A percentile compares a stretch with the other conserved stretches of the same genome.
Conservation (phyloP, 1,140 invertebrate genomes). For the Ylistrum balloti region DNA sequence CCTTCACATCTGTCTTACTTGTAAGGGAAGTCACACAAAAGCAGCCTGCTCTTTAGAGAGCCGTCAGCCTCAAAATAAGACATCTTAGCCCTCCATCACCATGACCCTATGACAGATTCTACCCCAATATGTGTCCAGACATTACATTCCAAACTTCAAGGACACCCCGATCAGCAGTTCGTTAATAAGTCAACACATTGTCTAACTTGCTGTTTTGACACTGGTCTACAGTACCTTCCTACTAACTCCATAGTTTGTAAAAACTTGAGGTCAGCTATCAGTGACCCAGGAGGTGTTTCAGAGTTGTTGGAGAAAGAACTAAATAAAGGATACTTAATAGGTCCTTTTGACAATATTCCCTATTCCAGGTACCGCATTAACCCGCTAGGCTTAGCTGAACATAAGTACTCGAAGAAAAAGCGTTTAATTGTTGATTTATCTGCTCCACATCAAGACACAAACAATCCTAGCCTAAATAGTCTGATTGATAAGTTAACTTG, state of each 20-base stretch:
- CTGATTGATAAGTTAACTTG: too few relatives aligned
- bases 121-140: conserved; percentile 31
- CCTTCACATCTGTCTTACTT: neutral
- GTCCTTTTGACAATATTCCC: conserved; percentile 49
- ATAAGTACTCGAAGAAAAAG: too few relatives aligned
- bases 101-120: neutral
- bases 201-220: conserved; percentile 50
- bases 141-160: conserved; percentile 51
- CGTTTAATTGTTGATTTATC: too few relatives aligned
- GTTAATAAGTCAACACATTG: neutral
- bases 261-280: conserved; percentile 35
- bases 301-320: too few relatives aligned
- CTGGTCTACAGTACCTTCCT: conserved; percentile 43
- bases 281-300: conserved; percentile 47
- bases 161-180: too few relatives aligned
- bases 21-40: neutral
- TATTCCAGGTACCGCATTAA: too few relatives aligned
- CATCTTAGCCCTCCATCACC: too few relatives aligned
- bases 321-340: conserved; percentile 57
- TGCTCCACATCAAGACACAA: conserved; percentile 35
- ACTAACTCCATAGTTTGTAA: conserved; percentile 47
- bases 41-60: too few relatives aligned
- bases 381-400: too few relatives aligned
- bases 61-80: too few relatives aligned
- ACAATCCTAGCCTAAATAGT: too few relatives aligned